These are phyloP conservation scores for Eremophila alpestris DNA, from an alignment of 2,797 vertebrate genomes.

Conservation along the genomic window DNA sequence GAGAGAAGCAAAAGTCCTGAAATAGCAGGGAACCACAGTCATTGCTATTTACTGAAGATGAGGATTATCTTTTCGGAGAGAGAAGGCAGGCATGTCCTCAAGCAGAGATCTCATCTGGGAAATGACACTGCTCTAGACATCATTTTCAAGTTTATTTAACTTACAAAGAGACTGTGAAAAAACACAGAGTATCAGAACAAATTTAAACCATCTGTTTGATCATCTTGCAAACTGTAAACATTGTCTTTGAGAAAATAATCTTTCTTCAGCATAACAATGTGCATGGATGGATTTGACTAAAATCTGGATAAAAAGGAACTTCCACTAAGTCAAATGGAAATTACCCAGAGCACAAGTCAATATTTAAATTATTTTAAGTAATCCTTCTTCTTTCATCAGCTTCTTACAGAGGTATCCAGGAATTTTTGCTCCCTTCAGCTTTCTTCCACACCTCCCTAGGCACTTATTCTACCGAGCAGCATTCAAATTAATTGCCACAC, in stretches of 20 bases:
- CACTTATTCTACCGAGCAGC: background rate
- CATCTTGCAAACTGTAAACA: constrained; percentile 60
- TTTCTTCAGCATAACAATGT: constrained; percentile 36
- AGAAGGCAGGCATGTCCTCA: constrained; percentile 31
- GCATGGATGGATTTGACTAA: constrained; percentile 9
- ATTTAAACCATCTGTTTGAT: constrained; percentile 69
- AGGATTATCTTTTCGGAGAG: constrained; percentile 15
- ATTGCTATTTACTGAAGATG: background rate
- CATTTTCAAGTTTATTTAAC: constrained; percentile 67
- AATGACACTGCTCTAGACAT: constrained; percentile 57
- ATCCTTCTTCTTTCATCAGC: background rate
- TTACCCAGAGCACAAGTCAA: background rate
- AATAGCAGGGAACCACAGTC: background rate
- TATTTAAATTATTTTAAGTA: constrained; percentile 33
- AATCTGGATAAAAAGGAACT: background rate
- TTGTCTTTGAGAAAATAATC: constrained; percentile 45
- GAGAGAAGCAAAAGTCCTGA: background rate
- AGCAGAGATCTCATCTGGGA: constrained; percentile 27
- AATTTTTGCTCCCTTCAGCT: background rate
- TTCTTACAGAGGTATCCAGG: background rate
- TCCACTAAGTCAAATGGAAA: constrained; percentile 12
- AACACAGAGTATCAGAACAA: constrained; percentile 63
- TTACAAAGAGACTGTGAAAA: constrained; percentile 64
- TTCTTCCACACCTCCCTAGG: background rate
- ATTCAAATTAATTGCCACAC: background rate